Evolutionary conservation across 2,113 vertebrate genomes (phyloP).

Genomic region (Cricetomys ansorgei): DNA sequence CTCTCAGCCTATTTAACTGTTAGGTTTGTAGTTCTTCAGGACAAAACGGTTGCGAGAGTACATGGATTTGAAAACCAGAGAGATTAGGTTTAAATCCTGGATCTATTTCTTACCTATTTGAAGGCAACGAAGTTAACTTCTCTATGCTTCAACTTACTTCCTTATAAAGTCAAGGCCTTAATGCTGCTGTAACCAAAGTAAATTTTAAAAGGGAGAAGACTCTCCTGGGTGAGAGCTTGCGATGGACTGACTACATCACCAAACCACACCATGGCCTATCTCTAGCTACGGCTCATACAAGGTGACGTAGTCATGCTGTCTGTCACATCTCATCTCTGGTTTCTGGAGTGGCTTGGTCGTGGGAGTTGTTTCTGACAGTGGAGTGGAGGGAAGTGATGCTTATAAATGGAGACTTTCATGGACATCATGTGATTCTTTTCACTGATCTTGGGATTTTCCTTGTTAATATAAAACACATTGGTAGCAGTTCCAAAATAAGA

Average conservation of each 20-base stretch:
- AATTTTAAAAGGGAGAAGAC: not conserved
- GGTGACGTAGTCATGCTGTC: not conserved
- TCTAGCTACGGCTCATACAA: not conserved
- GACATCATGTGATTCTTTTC: not conserved
- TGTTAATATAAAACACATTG: not conserved
- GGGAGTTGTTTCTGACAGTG: not conserved
- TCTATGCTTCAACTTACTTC: not conserved
- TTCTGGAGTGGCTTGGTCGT: not conserved
- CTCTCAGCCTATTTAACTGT: slow-evolving; percentile 14
- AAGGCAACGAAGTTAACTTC: slow-evolving; percentile 22
- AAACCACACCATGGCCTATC: not conserved
- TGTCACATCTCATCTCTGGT: not conserved
- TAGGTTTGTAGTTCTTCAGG: not conserved
- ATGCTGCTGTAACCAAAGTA: not conserved
- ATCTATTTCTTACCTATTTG: not conserved
- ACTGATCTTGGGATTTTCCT: not conserved
- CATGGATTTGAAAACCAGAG: not conserved
- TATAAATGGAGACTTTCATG: not conserved
- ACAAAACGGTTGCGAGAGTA: not conserved
- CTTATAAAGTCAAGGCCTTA: not conserved
- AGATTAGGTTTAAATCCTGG: slow-evolving; percentile 3
- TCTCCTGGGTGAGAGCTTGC: not conserved
- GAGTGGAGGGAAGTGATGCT: not conserved
- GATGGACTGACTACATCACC: not conserved
- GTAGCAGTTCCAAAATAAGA: not conserved